Evolutionary conservation across 2,113 vertebrate genomes (phyloP), one percentile per base, ranked within the genome.

Genomic region (Pterocles gutturalis): DNA sequence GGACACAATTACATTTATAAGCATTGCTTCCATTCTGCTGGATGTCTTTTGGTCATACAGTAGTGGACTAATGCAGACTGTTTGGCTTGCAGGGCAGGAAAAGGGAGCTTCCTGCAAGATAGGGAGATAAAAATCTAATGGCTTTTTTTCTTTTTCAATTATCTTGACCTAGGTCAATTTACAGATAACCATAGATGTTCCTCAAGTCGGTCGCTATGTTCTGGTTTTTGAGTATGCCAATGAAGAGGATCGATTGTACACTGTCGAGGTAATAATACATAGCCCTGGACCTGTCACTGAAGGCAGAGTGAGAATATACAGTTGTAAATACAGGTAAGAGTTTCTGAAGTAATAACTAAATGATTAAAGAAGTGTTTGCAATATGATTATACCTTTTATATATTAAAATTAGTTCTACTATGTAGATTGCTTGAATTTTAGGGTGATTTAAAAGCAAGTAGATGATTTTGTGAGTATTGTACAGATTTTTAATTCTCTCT

Each of bases 151-250:
- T 83, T 86, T 78, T 89, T 66, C 31, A 24, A 88, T 84, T n/a
- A 10, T 90, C 78, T 55, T 86, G 64, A 73, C 41, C 67, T 87
- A 99, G 99, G 98, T 98, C 31, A 98, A 98, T 87, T 94, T 99
- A 58, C 97, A 97, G 33, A 97, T 99, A 90, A 97, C 53, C 62
- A 88, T 99, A 70, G 98, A 82, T 7, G 98, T 99, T 62, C 98
- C 99, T 16, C 97, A 93, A 33, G 97, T 98, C 0, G 99, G 98
- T 71, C 97, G 83, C 19, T 99, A 99, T 4, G 95, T 97, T 38
- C 94, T 99, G 36, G 49, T 99, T 90, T 95, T 99, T 58, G 99
- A 99, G 92, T 99, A 99, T 29, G 97, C 98, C 88, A 99, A 97
- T 0, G 97, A 99, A 94, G 97, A 95, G 11, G 95, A 98, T 69